phyloP scores from a whole-genome alignment of 2,888 invertebrate species.

The Tubulanus polymorphus region DNA sequence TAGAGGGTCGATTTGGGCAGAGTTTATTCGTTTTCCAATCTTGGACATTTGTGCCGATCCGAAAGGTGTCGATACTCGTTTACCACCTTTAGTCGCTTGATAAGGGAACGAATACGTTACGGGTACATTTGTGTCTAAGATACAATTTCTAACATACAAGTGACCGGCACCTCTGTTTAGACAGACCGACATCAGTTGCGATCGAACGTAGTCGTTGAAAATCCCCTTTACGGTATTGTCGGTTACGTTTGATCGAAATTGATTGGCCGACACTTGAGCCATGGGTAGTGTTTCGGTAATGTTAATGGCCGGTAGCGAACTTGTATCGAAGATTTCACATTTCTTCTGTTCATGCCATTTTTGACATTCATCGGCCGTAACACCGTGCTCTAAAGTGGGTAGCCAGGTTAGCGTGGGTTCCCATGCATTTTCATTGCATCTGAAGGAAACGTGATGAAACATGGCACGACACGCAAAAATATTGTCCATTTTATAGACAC shows the following conservation, averaged over 20 bases:
- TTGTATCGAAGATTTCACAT: background rate
- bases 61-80: background rate
- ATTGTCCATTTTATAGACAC: background rate
- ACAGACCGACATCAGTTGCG: background rate
- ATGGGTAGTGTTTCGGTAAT: background rate
- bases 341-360: background rate
- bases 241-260: background rate
- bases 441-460: background rate
- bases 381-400: background rate
- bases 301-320: background rate
- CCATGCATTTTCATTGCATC: background rate
- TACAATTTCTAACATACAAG: background rate
- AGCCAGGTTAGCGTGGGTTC: background rate
- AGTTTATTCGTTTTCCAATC: background rate
- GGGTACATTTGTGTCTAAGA: background rate
- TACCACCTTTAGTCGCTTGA: background rate
- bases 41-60: background rate
- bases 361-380: background rate
- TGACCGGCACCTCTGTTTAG: background rate
- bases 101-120: background rate
- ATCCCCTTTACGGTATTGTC: background rate
- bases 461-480: background rate
- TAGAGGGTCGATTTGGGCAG: background rate
- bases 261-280: background rate
- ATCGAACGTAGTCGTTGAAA: background rate